Conservation (phyloP, 1,140 invertebrate species). For the Sweltsa coloradensis region DNA sequence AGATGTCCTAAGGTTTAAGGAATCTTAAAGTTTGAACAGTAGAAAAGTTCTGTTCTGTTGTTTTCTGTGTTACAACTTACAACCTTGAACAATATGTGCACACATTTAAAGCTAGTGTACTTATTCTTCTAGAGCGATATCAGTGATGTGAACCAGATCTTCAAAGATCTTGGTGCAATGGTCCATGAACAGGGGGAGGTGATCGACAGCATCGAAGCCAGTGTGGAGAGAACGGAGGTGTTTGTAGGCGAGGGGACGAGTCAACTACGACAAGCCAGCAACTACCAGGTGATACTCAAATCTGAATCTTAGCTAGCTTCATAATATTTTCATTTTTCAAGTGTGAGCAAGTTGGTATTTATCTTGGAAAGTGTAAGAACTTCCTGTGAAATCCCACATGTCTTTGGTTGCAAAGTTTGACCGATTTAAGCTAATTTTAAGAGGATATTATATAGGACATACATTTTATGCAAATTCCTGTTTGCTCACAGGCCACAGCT, state of each 20-base stretch:
- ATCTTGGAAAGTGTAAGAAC: not conserved
- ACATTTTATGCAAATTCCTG: too few relatives aligned
- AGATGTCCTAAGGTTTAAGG: too few relatives aligned
- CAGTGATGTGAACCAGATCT: constrained; percentile 93
- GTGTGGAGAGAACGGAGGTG: constrained; percentile 79
- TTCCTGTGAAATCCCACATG: not conserved
- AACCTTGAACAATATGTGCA: too few relatives aligned
- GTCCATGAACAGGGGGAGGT: constrained; percentile 96
- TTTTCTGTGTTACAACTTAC: too few relatives aligned
- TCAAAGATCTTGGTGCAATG: constrained; percentile 91
- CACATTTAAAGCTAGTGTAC: too few relatives aligned
- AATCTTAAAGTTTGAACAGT: too few relatives aligned
- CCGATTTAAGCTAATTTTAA: too few relatives aligned
- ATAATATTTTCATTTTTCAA: constrained; percentile 4
- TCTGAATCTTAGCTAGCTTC: not conserved
- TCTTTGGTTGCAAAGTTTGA: not conserved
- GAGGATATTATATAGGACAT: too few relatives aligned
- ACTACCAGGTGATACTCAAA: constrained; percentile 48
- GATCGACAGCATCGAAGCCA: constrained; percentile 94
- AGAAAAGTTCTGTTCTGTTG: too few relatives aligned
- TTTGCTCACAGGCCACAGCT: too few relatives aligned
- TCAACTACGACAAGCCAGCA: constrained; percentile 68
- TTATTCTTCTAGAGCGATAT: constrained; percentile 77
- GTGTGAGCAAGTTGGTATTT: not conserved
- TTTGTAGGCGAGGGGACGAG: constrained; percentile 71